A percentile compares a stretch with the other conserved stretches of the same genome.
Conservation (phyloP, 2,113 vertebrate genomes). For the Dasyurus viverrinus region DNA sequence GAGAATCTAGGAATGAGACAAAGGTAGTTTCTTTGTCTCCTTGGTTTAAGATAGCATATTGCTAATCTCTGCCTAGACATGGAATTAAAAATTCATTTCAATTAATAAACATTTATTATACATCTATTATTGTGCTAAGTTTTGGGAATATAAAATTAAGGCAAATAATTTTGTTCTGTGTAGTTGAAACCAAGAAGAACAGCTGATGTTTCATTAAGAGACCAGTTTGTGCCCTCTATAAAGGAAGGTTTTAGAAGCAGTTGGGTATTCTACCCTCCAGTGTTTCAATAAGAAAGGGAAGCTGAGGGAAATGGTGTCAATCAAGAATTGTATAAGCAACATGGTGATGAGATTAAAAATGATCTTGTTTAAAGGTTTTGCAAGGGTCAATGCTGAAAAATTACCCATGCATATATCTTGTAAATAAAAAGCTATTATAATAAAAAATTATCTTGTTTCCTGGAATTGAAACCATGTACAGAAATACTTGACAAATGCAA, state of each 20-base stretch:
- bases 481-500: not conserved
- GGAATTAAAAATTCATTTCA: constrained; percentile 13
- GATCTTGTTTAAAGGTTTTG: not conserved
- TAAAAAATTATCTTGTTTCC: not conserved
- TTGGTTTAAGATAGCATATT: not conserved
- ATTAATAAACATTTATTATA: not conserved
- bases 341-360: not conserved
- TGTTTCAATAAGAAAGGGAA: not conserved
- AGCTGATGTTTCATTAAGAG: not conserved
- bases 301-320: not conserved
- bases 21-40: not conserved
- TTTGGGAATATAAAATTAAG: not conserved
- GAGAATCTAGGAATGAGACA: not conserved
- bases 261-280: not conserved
- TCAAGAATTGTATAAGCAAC: not conserved
- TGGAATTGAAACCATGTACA: not conserved
- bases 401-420: too few relatives aligned
- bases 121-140: not conserved
- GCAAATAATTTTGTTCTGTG: not conserved
- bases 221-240: not conserved
- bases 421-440: too few relatives aligned
- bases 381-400: too few relatives aligned
- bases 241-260: not conserved
- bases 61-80: not conserved
- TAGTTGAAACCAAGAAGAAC: not conserved